These are phyloP conservation scores for Sinocyclocheilus anophthalmus DNA, from an alignment of 2,113 vertebrate species.

Conservation along the genomic window DNA sequence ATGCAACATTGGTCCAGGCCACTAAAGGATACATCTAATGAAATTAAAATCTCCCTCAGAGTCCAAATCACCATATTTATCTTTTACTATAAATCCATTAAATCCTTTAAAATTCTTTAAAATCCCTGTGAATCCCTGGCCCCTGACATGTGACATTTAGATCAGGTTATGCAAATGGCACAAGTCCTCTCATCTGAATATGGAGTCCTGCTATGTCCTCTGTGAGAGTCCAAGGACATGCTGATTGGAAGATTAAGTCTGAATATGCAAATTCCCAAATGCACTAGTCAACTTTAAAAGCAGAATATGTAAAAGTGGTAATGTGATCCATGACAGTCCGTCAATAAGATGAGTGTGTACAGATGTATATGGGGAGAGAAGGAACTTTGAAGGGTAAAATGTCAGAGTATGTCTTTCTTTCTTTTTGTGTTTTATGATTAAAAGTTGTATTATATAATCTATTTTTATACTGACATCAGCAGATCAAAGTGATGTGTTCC, in stretches of 20 bases:
- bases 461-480: background rate
- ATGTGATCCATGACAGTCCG: background rate
- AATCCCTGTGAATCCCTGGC: background rate
- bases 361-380: background rate
- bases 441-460: background rate
- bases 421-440: background rate
- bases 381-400: background rate
- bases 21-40: slow-evolving; percentile 31
- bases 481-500: background rate
- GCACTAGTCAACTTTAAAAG: slow-evolving; percentile 34
- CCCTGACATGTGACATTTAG: slow-evolving; percentile 36
- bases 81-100: slow-evolving; percentile 26
- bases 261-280: slow-evolving; percentile 37
- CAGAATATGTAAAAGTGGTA: slow-evolving; percentile 16
- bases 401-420: background rate
- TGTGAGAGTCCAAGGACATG: slow-evolving; percentile 38
- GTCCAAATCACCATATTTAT: slow-evolving; percentile 34
- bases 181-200: slow-evolving; percentile 21
- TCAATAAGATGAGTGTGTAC: slow-evolving; percentile 16
- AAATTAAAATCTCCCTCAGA: background rate
- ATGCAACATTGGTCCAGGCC: background rate
- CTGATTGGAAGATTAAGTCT: slow-evolving; percentile 30
- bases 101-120: slow-evolving; percentile 7
- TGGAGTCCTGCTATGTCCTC: slow-evolving; percentile 33
- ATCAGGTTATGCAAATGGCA: slow-evolving; percentile 38